These are phyloP conservation scores for Nesoenas mayeri DNA, from an alignment of 2,113 vertebrate genomes.

Conservation along the genomic window DNA sequence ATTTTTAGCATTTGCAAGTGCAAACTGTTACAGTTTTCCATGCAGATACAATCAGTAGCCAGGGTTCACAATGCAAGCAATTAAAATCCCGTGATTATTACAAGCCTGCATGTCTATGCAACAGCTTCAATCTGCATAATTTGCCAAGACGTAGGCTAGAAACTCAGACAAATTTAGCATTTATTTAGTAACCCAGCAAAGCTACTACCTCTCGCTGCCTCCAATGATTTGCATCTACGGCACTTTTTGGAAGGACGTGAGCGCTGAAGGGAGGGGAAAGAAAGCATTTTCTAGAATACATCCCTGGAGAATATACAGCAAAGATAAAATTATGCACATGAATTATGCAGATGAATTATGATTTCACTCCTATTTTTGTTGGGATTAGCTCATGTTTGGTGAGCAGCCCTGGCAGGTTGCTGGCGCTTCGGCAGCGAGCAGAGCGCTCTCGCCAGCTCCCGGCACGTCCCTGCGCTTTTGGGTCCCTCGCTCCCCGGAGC, in stretches of 20 bases:
- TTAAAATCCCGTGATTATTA: conserved; percentile 46
- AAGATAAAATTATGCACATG: conserved; percentile 66
- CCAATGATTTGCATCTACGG: conserved; percentile 23
- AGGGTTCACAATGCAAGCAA: conserved; percentile 33
- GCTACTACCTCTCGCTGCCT: conserved; percentile 39
- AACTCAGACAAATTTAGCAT: conserved; percentile 43
- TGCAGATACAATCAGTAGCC: conserved; percentile 27
- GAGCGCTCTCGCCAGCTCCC: neutral
- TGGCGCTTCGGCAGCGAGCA: neutral
- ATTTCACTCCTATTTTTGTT: conserved; percentile 72
- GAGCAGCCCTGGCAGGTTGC: conserved; percentile 51
- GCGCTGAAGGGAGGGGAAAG: neutral
- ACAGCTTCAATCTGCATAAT: conserved; percentile 19
- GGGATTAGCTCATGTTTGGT: conserved; percentile 69
- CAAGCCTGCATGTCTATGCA: neutral
- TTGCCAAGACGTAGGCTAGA: conserved; percentile 50
- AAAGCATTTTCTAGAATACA: conserved; percentile 63
- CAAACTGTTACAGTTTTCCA: conserved; percentile 20
- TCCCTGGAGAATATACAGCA: conserved; percentile 39
- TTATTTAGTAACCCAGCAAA: conserved; percentile 43
- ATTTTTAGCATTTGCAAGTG: conserved; percentile 51
- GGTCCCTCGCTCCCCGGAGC: neutral
- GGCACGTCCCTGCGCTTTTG: neutral
- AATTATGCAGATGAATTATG: conserved; percentile 68
- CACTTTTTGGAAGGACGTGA: conserved; percentile 40